phyloP scores from a whole-genome alignment of 2,113 vertebrate species.

The Cyrtonyx montezumae region DNA sequence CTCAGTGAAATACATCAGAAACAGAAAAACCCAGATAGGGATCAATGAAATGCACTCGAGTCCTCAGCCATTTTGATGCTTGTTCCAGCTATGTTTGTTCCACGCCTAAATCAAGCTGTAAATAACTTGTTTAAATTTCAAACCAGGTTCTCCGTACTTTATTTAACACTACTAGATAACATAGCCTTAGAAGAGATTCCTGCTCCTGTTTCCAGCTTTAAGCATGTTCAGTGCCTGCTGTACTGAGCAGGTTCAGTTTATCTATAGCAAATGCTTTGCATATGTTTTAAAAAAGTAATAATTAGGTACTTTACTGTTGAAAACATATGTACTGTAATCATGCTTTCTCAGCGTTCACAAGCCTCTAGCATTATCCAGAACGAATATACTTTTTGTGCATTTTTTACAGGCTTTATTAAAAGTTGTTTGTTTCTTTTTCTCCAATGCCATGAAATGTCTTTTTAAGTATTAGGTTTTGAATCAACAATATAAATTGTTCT shows the following conservation, averaged over 20 bases:
- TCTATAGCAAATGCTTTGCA: neutral
- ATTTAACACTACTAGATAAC: neutral
- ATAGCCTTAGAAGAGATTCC: neutral
- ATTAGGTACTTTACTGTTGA: neutral
- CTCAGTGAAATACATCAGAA: neutral
- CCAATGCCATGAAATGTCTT: neutral
- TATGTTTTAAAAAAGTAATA: neutral
- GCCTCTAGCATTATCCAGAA: neutral
- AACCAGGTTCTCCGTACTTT: neutral
- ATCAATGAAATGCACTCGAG: neutral
- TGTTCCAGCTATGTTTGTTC: neutral
- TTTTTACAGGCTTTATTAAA: neutral
- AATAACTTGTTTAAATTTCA: slow-evolving; percentile 27
- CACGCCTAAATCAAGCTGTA: neutral
- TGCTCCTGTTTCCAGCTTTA: neutral
- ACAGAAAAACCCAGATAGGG: neutral
- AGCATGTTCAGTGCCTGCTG: neutral
- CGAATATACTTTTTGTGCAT: neutral
- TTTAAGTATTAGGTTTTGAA: slow-evolving; percentile 8
- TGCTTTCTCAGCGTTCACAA: neutral
- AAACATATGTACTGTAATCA: slow-evolving; percentile 33
- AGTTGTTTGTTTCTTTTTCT: neutral
- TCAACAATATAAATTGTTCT: neutral
- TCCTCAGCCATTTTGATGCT: neutral
- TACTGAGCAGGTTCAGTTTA: neutral